Evolutionary conservation across 1,140 invertebrate species (phyloP).

Genomic region (Steinernema khuongi): DNA sequence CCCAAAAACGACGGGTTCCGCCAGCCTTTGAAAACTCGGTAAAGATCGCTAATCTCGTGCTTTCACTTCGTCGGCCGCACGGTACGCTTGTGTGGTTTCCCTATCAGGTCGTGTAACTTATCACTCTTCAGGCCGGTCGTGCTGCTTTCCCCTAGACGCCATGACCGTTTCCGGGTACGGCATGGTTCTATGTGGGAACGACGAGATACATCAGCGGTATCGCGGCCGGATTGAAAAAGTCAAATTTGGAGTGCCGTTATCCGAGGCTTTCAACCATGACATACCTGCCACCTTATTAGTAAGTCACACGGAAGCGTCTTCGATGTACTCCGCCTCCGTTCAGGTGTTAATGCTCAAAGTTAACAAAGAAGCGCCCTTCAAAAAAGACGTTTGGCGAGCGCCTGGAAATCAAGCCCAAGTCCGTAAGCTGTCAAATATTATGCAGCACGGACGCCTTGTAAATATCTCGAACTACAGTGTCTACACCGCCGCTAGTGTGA

Average conservation of each 20-base stretch:
- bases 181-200: conserved; percentile 57
- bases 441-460: conserved; percentile 86
- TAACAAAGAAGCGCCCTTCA: conserved; percentile 84
- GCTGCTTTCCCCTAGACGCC: conserved; percentile 2
- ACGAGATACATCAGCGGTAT: conserved; percentile 56
- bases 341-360: conserved; percentile 83
- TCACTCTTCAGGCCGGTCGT: background rate
- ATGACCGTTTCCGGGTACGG: conserved; percentile 54
- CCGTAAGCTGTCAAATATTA: conserved; percentile 89
- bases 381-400: conserved; percentile 86
- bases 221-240: conserved; percentile 57
- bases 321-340: conserved; percentile 26
- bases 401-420: conserved; percentile 78
- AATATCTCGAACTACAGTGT: conserved; percentile 95
- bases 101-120: background rate
- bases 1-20: background rate
- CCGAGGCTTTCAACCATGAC: conserved; percentile 56
- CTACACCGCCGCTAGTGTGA: conserved; percentile 92
- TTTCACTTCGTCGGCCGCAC: conserved; percentile 8
- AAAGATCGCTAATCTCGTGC: conserved; percentile 15
- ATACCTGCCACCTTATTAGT: conserved; percentile 57
- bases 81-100: background rate
- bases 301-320: conserved; percentile 26
- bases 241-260: conserved; percentile 57
- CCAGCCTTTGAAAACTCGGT: conserved; percentile 2